A percentile compares a stretch with the other conserved stretches of the same genome.
Evolutionary conservation across 1,140 invertebrate species (phyloP).

Genomic region (Orius insidiosus): DNA sequence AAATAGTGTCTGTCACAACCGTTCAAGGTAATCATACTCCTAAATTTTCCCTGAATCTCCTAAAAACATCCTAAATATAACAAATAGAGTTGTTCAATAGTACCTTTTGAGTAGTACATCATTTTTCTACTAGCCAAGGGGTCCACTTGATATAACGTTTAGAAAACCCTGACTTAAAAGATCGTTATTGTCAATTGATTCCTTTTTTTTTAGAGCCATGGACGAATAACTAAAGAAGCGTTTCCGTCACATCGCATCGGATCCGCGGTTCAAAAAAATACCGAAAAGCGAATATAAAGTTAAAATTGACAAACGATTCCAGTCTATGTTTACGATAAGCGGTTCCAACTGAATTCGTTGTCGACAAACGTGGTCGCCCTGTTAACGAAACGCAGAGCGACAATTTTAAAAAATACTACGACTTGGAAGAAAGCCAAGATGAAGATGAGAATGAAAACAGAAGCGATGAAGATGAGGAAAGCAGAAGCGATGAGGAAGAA

Average conservation of each 20-base stretch:
- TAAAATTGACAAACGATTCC: conserved; percentile 88
- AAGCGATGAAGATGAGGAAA: too few relatives aligned
- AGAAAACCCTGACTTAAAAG: too few relatives aligned
- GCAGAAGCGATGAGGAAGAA: conserved; percentile 34
- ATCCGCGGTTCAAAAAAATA: conserved; percentile 74
- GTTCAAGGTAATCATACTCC: too few relatives aligned
- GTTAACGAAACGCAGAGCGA: conserved; percentile 57
- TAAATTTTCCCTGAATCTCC: too few relatives aligned
- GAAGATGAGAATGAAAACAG: too few relatives aligned
- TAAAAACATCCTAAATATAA: too few relatives aligned
- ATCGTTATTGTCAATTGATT: too few relatives aligned
- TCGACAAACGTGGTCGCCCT: conserved; percentile 82
- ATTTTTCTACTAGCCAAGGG: too few relatives aligned
- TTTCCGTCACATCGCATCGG: conserved; percentile 68
- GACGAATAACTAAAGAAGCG: conserved; percentile 39
- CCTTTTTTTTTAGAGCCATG: not conserved
- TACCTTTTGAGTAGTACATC: too few relatives aligned
- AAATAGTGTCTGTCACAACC: too few relatives aligned
- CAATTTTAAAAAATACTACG: conserved; percentile 77
- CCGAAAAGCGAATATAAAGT: conserved; percentile 74
- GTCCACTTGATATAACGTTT: too few relatives aligned
- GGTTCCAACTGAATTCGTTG: conserved; percentile 70
- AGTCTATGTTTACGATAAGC: conserved; percentile 80
- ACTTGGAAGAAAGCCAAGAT: conserved; percentile 30
- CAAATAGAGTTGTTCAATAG: too few relatives aligned